Conservation (phyloP, 2,888 invertebrate species). For the Sesia bembeciformis region DNA sequence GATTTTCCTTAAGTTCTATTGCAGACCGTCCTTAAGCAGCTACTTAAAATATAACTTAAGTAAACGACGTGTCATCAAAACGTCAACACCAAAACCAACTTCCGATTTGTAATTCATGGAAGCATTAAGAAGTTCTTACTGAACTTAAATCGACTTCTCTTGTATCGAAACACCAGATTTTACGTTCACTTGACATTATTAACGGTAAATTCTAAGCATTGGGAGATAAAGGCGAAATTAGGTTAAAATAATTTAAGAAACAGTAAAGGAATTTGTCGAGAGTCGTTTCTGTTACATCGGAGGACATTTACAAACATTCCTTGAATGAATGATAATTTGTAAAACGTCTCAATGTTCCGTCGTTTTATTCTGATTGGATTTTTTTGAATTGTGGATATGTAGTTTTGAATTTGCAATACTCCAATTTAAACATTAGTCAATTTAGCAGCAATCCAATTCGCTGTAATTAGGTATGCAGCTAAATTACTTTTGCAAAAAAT, state of each 20-base stretch:
- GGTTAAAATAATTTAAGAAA: conserved; percentile 1
- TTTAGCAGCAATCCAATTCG: too few species aligned
- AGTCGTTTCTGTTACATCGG: conserved; percentile 7
- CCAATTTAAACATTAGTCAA: too few species aligned
- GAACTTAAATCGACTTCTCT: conserved; percentile 41
- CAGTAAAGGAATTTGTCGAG: neutral
- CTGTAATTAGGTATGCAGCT: too few species aligned
- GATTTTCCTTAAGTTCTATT: too few species aligned
- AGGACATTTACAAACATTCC: conserved; percentile 22
- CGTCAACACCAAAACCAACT: conserved; percentile 14
- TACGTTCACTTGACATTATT: conserved; percentile 5
- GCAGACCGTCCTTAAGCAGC: too few species aligned
- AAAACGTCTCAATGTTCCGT: conserved; percentile 2
- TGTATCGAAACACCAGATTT: conserved; percentile 25
- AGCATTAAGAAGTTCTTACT: conserved; percentile 30
- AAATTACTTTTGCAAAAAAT: too few species aligned
- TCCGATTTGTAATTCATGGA: conserved; percentile 36
- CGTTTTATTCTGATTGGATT: neutral
- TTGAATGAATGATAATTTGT: conserved; percentile 12
- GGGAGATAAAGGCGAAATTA: conserved; percentile 2
- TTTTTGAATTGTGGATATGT: neutral
- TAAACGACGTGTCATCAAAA: conserved; percentile 19
- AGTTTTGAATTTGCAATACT: too few species aligned
- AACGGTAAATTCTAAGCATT: neutral
- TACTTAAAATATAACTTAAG: conserved; percentile 1